phyloP scores from a whole-genome alignment of 1,140 invertebrate species.

The Chironomus tepperi region DNA sequence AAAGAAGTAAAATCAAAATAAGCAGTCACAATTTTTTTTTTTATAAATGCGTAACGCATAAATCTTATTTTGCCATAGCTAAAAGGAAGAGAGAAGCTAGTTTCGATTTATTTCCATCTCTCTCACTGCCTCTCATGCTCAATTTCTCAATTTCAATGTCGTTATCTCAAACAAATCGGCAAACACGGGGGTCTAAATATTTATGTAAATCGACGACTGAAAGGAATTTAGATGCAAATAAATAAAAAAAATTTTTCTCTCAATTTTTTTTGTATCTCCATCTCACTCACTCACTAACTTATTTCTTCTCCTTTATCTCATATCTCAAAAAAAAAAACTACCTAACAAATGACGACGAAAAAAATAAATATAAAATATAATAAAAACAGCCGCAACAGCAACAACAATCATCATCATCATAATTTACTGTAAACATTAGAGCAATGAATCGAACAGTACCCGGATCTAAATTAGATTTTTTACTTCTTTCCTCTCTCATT shows the following conservation, averaged over 20 bases:
- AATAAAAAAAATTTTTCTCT: constrained; percentile 5
- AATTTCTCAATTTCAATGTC: neutral
- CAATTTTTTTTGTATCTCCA: neutral
- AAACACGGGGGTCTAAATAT: constrained; percentile 6
- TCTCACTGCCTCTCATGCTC: neutral
- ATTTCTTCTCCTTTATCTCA: too few relatives aligned
- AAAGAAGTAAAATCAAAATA: too few relatives aligned
- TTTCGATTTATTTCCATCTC: neutral
- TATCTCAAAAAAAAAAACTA: too few relatives aligned
- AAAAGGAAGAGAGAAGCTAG: too few relatives aligned
- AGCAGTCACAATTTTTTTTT: too few relatives aligned
- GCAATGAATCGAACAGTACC: neutral
- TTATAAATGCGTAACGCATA: neutral
- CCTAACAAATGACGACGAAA: too few relatives aligned
- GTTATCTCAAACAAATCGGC: neutral
- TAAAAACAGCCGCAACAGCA: neutral
- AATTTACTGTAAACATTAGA: constrained; percentile 14
- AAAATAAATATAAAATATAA: neutral
- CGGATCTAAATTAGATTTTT: constrained; percentile 7
- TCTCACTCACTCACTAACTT: too few relatives aligned
- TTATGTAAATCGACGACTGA: neutral
- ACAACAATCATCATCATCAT: neutral
- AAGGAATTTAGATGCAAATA: constrained; percentile 14
- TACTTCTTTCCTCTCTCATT: neutral
- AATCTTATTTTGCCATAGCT: neutral